phyloP scores from a whole-genome alignment of 2,113 vertebrate species.

The Anolis carolinensis region DNA sequence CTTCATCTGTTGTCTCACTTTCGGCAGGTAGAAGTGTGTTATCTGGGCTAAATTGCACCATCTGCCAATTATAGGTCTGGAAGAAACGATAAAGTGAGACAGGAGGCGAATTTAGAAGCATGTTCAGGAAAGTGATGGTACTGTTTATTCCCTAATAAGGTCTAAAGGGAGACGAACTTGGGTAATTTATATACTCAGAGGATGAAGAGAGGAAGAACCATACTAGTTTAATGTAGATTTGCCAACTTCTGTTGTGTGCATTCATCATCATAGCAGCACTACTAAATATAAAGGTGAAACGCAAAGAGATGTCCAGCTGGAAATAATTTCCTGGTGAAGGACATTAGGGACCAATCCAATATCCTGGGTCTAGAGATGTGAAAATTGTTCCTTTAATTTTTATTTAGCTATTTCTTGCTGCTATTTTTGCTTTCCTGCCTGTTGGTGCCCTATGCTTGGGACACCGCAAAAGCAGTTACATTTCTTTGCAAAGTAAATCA shows the following conservation, averaged over 20 bases:
- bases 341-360: not conserved
- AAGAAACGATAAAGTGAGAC: conserved; percentile 16
- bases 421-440: not conserved
- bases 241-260: not conserved
- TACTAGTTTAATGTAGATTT: not conserved
- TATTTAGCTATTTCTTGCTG: not conserved
- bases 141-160: conserved; percentile 2
- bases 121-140: not conserved
- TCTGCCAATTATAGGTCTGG: conserved; percentile 2
- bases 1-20: conserved; percentile 3
- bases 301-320: not conserved
- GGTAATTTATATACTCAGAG: not conserved
- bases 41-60: conserved; percentile 1
- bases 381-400: not conserved
- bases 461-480: not conserved
- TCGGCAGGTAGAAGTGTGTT: not conserved
- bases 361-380: not conserved
- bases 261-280: not conserved
- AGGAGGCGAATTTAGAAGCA: conserved; percentile 15
- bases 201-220: no score
- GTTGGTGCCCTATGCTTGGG: not conserved
- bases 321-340: not conserved
- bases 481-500: not conserved
- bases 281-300: not conserved
- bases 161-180: not conserved